Evolutionary conservation across 2,797 vertebrate genomes (phyloP).

Genomic region (Psittacula derbiana): DNA sequence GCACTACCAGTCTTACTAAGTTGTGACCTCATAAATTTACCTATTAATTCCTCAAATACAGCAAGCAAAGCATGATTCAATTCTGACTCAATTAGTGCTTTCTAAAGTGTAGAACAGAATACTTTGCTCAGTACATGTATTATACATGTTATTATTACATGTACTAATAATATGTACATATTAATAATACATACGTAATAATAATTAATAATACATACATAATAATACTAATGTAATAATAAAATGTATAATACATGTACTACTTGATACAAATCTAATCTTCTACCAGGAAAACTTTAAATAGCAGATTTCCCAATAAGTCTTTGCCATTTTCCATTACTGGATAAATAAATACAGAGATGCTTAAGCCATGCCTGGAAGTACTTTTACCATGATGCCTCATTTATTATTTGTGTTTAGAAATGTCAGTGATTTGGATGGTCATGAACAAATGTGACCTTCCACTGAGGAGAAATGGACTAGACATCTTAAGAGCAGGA

Average conservation of each 20-base stretch:
- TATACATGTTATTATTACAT: background rate
- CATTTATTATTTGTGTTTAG: background rate
- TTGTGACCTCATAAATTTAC: background rate
- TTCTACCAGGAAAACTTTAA: background rate
- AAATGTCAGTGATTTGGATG: background rate
- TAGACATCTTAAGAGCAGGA: background rate
- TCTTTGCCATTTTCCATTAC: background rate
- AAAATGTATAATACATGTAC: too few species aligned
- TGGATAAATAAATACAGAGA: background rate
- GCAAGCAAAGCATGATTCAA: background rate
- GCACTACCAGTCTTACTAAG: background rate
- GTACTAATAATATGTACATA: too few species aligned
- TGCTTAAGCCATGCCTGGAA: background rate
- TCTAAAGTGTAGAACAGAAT: background rate
- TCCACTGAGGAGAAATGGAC: background rate
- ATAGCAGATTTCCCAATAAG: background rate
- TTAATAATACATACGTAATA: too few species aligned
- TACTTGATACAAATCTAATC: background rate
- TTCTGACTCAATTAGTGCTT: background rate
- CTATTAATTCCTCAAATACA: background rate
- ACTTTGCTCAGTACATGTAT: background rate
- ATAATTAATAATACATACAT: too few species aligned
- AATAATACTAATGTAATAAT: too few species aligned
- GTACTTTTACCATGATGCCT: background rate
- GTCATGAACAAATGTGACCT: background rate